phyloP scores from a whole-genome alignment of 1,140 invertebrate genomes.

The Orchesella cincta region DNA sequence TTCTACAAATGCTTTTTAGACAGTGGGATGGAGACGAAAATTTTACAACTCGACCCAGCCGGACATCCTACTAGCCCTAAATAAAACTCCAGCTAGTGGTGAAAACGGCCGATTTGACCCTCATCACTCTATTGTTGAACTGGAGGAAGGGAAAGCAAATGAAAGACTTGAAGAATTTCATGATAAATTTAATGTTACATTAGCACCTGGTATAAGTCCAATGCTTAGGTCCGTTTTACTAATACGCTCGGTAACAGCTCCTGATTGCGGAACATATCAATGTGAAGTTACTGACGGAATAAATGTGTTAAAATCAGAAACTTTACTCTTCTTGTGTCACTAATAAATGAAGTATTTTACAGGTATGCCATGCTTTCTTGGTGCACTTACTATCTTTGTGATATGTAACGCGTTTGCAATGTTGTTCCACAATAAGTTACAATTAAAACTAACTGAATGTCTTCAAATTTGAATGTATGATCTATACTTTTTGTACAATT shows the following conservation, averaged over 20 bases:
- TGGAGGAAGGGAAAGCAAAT: neutral
- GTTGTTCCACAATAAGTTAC: neutral
- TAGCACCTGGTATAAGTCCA: constrained; percentile 49
- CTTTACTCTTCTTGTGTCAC: constrained; percentile 50
- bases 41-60: constrained; percentile 48
- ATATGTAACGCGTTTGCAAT: too few relatives aligned
- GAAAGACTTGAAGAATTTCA: constrained; percentile 46
- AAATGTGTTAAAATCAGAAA: constrained; percentile 45
- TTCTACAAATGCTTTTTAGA: too few relatives aligned
- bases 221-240: constrained; percentile 49
- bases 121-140: constrained; percentile 30
- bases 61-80: constrained; percentile 46
- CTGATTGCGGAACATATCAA: constrained; percentile 39
- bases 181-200: constrained; percentile 50
- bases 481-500: too few relatives aligned
- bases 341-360: constrained; percentile 20
- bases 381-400: too few relatives aligned
- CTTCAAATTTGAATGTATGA: too few relatives aligned
- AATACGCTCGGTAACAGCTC: constrained; percentile 38
- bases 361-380: neutral
- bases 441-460: too few relatives aligned
- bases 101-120: neutral
- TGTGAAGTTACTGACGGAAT: constrained; percentile 49
- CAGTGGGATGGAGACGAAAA: constrained; percentile 49
- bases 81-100: constrained; percentile 40